phyloP scores from a whole-genome alignment of 92 coral and sea anemone genomes.

The Palythoa heliodiscus region DNA sequence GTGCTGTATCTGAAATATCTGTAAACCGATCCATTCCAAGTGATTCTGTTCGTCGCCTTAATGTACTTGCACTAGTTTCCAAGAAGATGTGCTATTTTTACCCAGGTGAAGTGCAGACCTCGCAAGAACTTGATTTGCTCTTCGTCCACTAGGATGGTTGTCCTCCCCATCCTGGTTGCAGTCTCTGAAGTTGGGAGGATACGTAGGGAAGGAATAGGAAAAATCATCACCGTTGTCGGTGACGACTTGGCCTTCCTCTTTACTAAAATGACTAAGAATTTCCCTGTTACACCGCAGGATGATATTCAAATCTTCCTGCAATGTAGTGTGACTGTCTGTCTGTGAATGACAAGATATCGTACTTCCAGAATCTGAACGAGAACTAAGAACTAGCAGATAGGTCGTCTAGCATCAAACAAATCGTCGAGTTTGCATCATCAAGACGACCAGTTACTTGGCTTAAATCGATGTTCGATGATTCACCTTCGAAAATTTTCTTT shows the following conservation, averaged over 20 bases:
- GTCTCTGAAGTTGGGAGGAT: conserved; percentile 25
- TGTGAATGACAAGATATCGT: neutral
- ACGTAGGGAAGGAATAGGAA: conserved; percentile 13
- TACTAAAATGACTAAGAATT: conserved; percentile 3
- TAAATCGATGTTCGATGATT: conserved; percentile 10
- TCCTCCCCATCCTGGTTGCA: conserved; percentile 46
- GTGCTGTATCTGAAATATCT: conserved; percentile 33
- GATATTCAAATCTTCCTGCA: conserved; percentile 27
- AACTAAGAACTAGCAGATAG: conserved; percentile 2
- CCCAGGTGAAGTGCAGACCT: conserved; percentile 52
- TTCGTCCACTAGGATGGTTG: conserved; percentile 46
- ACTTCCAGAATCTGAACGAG: neutral
- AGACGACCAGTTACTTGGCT: conserved; percentile 4
- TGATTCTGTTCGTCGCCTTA: conserved; percentile 42
- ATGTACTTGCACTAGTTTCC: conserved; percentile 57
- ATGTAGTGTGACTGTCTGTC: conserved; percentile 4
- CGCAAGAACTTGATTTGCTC: conserved; percentile 64
- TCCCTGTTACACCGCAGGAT: conserved; percentile 16
- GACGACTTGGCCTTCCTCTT: conserved; percentile 10
- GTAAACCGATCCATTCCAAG: conserved; percentile 34
- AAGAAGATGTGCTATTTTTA: conserved; percentile 52
- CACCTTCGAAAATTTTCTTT: conserved; percentile 29
- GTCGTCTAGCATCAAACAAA: conserved; percentile 23
- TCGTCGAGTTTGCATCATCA: conserved; percentile 15
- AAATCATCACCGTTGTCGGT: conserved; percentile 17